Percentiles rank a stretch among this genome's conserved stretches.
Evolutionary conservation across 2,113 vertebrate genomes (phyloP).

Genomic region (Elanoides forficatus): DNA sequence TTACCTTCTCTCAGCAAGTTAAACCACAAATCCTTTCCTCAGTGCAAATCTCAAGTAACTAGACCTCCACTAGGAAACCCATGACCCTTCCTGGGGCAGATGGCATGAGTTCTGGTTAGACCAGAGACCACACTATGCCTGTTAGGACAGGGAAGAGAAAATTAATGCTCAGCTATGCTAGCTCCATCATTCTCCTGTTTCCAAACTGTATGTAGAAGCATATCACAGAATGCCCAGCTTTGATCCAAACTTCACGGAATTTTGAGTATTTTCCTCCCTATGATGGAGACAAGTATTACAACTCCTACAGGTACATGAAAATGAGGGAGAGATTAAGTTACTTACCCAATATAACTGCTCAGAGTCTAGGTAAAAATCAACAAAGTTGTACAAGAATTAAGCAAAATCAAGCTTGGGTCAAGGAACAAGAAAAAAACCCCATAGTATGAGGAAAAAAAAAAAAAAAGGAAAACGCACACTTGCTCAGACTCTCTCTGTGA

Average conservation of each 20-base stretch:
- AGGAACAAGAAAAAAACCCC: neutral
- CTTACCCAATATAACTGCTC: neutral
- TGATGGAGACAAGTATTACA: neutral
- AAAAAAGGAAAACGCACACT: fast-evolving
- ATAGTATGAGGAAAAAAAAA: too few relatives aligned
- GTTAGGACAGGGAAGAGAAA: neutral
- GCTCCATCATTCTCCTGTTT: neutral
- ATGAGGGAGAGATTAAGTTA: neutral
- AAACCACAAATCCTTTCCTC: neutral
- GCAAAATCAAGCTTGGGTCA: neutral
- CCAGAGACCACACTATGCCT: neutral
- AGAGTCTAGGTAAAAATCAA: neutral
- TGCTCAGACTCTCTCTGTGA: neutral
- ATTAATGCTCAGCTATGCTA: neutral
- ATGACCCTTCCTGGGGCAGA: neutral
- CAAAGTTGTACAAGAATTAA: neutral
- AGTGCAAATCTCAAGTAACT: neutral
- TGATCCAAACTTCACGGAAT: neutral
- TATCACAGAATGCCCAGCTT: neutral
- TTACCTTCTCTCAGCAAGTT: neutral
- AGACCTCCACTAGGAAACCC: neutral
- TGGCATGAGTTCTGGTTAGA: neutral
- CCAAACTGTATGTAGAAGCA: neutral
- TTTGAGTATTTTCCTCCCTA: neutral
- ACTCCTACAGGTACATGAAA: neutral